Conservation (phyloP, 2,888 invertebrate species). For the Escarpia spicata region DNA sequence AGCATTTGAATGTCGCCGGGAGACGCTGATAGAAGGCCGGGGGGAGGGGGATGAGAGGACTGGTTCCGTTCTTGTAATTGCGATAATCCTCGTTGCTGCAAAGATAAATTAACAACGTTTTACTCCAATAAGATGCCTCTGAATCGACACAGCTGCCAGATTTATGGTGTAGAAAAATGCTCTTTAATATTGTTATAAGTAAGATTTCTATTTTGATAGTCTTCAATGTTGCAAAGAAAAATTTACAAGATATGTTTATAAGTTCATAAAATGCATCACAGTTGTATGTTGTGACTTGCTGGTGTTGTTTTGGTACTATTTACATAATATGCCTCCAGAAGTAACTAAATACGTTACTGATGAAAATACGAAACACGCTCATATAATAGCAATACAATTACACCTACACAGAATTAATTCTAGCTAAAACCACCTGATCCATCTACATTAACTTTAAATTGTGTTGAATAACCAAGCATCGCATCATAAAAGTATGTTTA, state of each 20-base stretch:
- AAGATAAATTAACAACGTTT: conserved; percentile 38
- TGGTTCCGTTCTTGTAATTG: conserved; percentile 87
- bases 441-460: too few relatives aligned
- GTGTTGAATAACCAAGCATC: too few relatives aligned
- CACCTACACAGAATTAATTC: too few relatives aligned
- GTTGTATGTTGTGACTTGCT: background rate
- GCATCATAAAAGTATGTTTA: too few relatives aligned
- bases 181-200: too few relatives aligned
- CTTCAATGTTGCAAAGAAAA: conserved; percentile 75
- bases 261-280: background rate
- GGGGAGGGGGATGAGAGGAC: conserved; percentile 88
- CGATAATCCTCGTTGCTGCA: conserved; percentile 84
- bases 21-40: conserved; percentile 88
- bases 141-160: too few relatives aligned
- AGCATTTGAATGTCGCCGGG: conserved; percentile 67
- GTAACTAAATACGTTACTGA: background rate
- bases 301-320: background rate
- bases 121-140: too few relatives aligned
- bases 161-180: too few relatives aligned
- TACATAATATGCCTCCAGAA: background rate
- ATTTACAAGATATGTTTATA: background rate
- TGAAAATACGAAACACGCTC: too few relatives aligned
- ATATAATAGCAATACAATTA: too few relatives aligned
- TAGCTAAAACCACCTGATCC: too few relatives aligned
- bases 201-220: conserved; percentile 73